Percentiles rank a stretch among this genome's conserved stretches.
Conservation (phyloP, 2,113 vertebrate genomes). For the Aix galericulata region DNA sequence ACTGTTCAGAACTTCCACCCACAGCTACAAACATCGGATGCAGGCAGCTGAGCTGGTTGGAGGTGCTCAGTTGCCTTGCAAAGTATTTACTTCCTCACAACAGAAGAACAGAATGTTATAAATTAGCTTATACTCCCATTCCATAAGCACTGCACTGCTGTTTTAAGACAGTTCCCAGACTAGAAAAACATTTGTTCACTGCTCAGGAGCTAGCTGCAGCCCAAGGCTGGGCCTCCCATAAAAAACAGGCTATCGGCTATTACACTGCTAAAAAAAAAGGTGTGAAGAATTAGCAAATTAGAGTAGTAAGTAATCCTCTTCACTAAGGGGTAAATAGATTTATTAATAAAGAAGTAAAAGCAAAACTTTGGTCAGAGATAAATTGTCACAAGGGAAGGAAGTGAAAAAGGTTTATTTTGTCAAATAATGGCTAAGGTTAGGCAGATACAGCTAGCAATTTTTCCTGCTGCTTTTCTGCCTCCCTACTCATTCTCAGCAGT, state of each 20-base stretch:
- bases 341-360: not conserved
- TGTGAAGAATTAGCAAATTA: not conserved
- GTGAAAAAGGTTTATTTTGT: not conserved
- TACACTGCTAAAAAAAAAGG: not conserved
- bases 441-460: not conserved
- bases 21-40: fast-evolving
- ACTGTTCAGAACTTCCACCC: not conserved
- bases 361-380: not conserved
- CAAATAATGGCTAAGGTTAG: not conserved
- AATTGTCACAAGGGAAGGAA: not conserved
- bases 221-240: not conserved
- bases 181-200: not conserved
- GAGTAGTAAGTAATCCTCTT: not conserved
- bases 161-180: not conserved
- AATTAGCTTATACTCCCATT: not conserved
- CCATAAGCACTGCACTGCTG: not conserved
- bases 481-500: not conserved
- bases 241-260: not conserved
- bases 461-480: not conserved
- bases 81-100: not conserved
- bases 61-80: not conserved
- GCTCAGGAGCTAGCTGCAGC: not conserved
- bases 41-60: not conserved
- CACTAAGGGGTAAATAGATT: not conserved
- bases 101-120: not conserved